A percentile compares a stretch with the other conserved stretches of the same genome.
These are phyloP conservation scores for Drosophila parthenogenetica DNA, from an alignment of 2,888 invertebrate genomes.

Conservation along the genomic window DNA sequence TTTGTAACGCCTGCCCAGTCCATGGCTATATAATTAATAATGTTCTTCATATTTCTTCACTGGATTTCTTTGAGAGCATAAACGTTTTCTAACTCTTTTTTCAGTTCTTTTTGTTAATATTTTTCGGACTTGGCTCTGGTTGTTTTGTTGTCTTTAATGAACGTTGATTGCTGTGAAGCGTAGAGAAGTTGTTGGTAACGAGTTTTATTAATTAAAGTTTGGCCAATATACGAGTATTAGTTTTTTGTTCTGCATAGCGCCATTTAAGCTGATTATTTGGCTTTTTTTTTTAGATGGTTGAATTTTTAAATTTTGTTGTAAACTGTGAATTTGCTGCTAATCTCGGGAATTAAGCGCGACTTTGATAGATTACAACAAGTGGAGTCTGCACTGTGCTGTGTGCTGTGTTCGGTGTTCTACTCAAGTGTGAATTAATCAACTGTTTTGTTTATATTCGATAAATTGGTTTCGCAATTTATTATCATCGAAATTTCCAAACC, in stretches of 20 bases:
- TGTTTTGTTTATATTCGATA: slow-evolving; percentile 18
- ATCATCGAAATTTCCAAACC: slow-evolving; percentile 31
- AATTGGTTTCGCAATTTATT: slow-evolving; percentile 29
- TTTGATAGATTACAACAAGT: slow-evolving; percentile 45
- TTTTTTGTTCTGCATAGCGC: slow-evolving; percentile 25
- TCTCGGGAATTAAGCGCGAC: slow-evolving; percentile 26
- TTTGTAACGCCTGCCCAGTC: slow-evolving; percentile 54
- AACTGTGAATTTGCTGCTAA: slow-evolving; percentile 47
- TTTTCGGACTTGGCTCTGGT: slow-evolving; percentile 11
- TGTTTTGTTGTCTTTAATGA: slow-evolving; percentile 37
- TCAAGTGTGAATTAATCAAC: slow-evolving; percentile 25
- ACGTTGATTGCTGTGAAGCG: slow-evolving; percentile 57
- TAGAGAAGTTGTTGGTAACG: slow-evolving; percentile 52
- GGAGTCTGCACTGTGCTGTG: slow-evolving; percentile 5
- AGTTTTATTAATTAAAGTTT: slow-evolving; percentile 71
- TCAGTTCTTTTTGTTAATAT: slow-evolving; percentile 10
- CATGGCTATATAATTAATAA: slow-evolving; percentile 65
- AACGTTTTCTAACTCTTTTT: slow-evolving; percentile 32
- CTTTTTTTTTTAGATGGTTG: slow-evolving; percentile 14
- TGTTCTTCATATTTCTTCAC: slow-evolving; percentile 34
- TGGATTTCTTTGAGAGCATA: slow-evolving; percentile 19
- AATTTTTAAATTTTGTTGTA: slow-evolving; percentile 24
- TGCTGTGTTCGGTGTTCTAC: slow-evolving; percentile 4
- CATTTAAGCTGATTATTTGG: slow-evolving; percentile 51
- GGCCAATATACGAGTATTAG: slow-evolving; percentile 1